Percentiles rank a stretch among this genome's conserved stretches.
Evolutionary conservation across 2,797 vertebrate species (phyloP).

Genomic region (Gobionotothen gibberifrons): DNA sequence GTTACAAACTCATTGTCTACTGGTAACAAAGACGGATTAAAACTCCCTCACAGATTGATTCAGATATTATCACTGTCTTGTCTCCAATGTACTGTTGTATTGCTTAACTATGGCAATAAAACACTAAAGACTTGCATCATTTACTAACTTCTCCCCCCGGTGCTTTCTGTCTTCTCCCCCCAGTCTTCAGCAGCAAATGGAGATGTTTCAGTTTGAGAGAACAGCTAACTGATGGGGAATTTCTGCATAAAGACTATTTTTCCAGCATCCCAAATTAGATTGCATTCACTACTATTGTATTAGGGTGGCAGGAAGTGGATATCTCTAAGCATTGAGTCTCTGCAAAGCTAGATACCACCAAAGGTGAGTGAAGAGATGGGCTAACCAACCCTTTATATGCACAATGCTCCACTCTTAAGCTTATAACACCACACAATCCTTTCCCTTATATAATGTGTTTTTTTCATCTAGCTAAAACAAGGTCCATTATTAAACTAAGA

Average conservation of each 20-base stretch:
- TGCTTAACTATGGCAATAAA: too few species aligned
- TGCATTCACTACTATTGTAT: not conserved
- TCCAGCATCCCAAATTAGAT: not conserved
- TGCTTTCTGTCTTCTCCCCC: too few species aligned
- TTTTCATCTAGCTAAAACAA: not conserved
- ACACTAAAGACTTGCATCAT: too few species aligned
- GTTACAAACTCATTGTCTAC: too few species aligned
- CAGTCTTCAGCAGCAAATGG: not conserved
- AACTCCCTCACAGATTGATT: not conserved
- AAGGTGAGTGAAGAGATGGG: not conserved
- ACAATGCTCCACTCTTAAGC: too few species aligned
- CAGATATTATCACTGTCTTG: not conserved
- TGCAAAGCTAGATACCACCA: not conserved
- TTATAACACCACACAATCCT: not conserved
- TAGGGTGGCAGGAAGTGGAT: not conserved
- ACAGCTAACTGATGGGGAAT: too few species aligned
- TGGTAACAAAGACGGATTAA: not conserved
- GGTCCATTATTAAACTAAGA: not conserved
- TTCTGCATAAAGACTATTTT: too few species aligned
- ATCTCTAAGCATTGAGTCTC: not conserved
- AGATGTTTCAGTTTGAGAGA: not conserved
- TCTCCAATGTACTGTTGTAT: not conserved
- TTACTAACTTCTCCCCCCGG: too few species aligned
- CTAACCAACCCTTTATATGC: not conserved
- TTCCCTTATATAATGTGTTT: not conserved